Conservation (phyloP, 2,888 invertebrate species). For the Latrodectus elegans region DNA sequence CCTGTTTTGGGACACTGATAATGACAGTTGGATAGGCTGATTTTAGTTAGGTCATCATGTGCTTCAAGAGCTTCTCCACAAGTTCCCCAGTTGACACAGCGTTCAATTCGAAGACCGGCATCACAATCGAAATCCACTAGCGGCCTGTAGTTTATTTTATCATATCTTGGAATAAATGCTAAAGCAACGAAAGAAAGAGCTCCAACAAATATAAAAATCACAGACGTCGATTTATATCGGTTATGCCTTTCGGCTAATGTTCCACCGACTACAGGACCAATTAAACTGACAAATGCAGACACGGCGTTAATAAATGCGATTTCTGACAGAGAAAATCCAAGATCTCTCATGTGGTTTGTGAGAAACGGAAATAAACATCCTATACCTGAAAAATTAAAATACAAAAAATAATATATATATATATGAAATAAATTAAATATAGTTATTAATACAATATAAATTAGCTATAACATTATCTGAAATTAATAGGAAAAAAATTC, state of each 20-base stretch:
- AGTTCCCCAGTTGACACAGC: slow-evolving; percentile 71
- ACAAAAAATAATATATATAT: background rate
- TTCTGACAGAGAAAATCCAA: slow-evolving; percentile 85
- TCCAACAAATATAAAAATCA: slow-evolving; percentile 73
- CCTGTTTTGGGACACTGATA: slow-evolving; percentile 70
- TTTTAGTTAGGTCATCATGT: slow-evolving; percentile 56
- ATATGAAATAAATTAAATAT: background rate
- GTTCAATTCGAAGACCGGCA: slow-evolving; percentile 70
- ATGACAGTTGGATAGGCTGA: slow-evolving; percentile 69
- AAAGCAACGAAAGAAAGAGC: slow-evolving; percentile 74
- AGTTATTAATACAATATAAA: too few species aligned
- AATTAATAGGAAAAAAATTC: too few species aligned
- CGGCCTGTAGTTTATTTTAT: slow-evolving; percentile 64
- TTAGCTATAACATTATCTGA: too few species aligned
- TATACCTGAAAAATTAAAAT: slow-evolving; percentile 79
- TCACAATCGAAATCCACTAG: slow-evolving; percentile 71
- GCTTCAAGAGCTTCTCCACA: slow-evolving; percentile 57
- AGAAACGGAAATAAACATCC: slow-evolving; percentile 89
- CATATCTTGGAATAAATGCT: slow-evolving; percentile 73
- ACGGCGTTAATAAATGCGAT: slow-evolving; percentile 86
- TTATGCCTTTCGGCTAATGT: slow-evolving; percentile 85
- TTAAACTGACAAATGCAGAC: slow-evolving; percentile 85
- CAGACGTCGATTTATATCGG: slow-evolving; percentile 74
- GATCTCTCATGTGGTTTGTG: slow-evolving; percentile 84
- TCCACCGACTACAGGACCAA: slow-evolving; percentile 86